Percentiles rank a stretch among this genome's conserved stretches.
phyloP scores from a whole-genome alignment of 2,888 invertebrate genomes.

The Drosophila buzzatii region DNA sequence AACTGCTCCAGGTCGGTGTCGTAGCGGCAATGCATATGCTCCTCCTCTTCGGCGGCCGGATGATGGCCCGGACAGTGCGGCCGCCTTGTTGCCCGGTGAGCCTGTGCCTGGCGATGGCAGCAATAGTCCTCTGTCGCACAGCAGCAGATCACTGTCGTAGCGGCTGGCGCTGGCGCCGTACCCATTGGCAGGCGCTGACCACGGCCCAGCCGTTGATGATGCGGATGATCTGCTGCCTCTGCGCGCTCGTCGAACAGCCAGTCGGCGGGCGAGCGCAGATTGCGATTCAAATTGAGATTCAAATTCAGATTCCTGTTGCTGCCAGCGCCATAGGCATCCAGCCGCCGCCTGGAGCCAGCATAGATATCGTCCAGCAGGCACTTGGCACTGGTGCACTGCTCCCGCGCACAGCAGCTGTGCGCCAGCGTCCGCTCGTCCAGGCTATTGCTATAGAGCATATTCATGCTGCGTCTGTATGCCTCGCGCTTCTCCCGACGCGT shows the following conservation, averaged over 20 bases:
- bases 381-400: slow-evolving; percentile 84
- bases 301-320: slow-evolving; percentile 76
- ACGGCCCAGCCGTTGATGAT: slow-evolving; percentile 52
- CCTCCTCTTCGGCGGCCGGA: slow-evolving; percentile 84
- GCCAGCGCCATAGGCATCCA: slow-evolving; percentile 56
- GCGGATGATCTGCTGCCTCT: slow-evolving; percentile 47
- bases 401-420: slow-evolving; percentile 82
- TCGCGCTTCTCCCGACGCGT: slow-evolving; percentile 83
- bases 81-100: slow-evolving; percentile 46
- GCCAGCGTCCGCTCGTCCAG: slow-evolving; percentile 72
- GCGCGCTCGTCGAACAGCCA: slow-evolving; percentile 83
- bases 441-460: slow-evolving; percentile 81
- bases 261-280: slow-evolving; percentile 72
- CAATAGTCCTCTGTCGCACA: slow-evolving; percentile 84
- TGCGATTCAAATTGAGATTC: slow-evolving; percentile 63
- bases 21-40: slow-evolving; percentile 83
- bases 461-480: slow-evolving; percentile 81
- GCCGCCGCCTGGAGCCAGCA: slow-evolving; percentile 63
- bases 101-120: slow-evolving; percentile 81
- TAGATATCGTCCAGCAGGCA: slow-evolving; percentile 84
- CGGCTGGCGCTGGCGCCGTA: slow-evolving; percentile 11
- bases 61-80: slow-evolving; percentile 80
- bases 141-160: slow-evolving; percentile 77
- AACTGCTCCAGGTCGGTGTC: slow-evolving; percentile 84
- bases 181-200: slow-evolving; percentile 34